Evolutionary conservation across 2,797 vertebrate species (phyloP), one percentile per base, ranked within the genome.

Genomic region (Lerista edwardsae): DNA sequence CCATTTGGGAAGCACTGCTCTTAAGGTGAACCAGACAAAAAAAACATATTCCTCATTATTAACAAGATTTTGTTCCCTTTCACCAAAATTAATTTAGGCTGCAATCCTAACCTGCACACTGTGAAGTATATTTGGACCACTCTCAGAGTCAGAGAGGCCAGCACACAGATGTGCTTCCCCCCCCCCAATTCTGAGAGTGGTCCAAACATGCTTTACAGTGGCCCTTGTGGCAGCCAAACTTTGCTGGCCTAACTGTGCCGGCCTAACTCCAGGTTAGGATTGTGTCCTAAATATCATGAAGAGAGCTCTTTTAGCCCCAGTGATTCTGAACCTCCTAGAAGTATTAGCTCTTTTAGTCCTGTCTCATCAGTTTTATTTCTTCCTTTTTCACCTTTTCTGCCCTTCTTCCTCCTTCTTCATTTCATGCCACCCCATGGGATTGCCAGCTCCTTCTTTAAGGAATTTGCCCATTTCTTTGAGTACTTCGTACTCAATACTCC

Each of bases 381-480:
- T 17, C 29, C 14, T 12, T 59, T 41, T 74, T 39, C 62, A 73
- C 69, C 44, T 79, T 57, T 85, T 73, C 34, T 85, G 76, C 34
- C 44, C 57, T 73, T 61, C 69, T 73, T 36, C 44, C 31, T 44
- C 44, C 51, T 80, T 78, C 55, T 59, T 57, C 31, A 39, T 51
- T 67, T 67, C 72, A 68, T 15, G 47, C n/a, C 51, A 59, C 39
- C 39, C 36, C 31, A 67, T 67, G 39, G 25, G 75, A 39, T 72
- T 55, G 72, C 55, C 61, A 41, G 47, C 65, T 68, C 47, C 51
- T 74, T 65, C 34, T 80, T 72, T 44, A 41, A 29, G 39, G 34
- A 80, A 29, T 80, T 80, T 80, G 47, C 47, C 29, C 75, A 21
- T 85, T 47, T 62, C 79, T 85, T 62, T 61, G 72, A 75, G 36